Evolutionary conservation across 1,140 invertebrate species (phyloP), one percentile per base, ranked within the genome.

Genomic region (Latrodectus geometricus): DNA sequence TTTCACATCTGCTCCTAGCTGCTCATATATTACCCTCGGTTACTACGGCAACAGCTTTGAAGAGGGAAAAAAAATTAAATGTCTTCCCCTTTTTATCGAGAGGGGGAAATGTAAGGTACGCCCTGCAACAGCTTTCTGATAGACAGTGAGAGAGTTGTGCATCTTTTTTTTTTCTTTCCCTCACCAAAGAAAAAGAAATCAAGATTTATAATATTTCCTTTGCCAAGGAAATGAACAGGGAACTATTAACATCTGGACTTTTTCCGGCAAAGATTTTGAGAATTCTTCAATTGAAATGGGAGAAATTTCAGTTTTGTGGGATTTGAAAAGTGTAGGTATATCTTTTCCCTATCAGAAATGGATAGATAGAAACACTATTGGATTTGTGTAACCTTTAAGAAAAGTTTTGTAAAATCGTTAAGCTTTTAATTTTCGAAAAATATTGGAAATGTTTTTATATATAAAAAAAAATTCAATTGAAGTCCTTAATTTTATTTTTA

Each of bases 201-300:
- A 35, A 35, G 35, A 35, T 61, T 61, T 11, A 3, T 61, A 61
- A 14, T 61, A 61, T 17, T 61, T 61, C 17, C 11, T 61, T 14
- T 0, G 54, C 54, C 0, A 14, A n/a, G n/a, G 52, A 61, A 56
- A 76, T 76, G 74, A 76, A 74, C 72, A 74, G 72, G 72, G 52
- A 74, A 61, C 54, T 61, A 61, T 50, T 76, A 76, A 76, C 74
- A 76, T 76, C 74, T 76, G 74, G 74, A 23, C 74, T 56, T 15
- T 50, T 21, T 76, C 52, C 74, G 23, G 54, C 4, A 23, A 61
- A 61, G 17, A 14, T 61, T 17, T 17, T 17, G 54, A 61, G 54
- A 61, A 35, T 8, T 72, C 49, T 72, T 49, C 70, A 48, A 48
- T 48, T 72, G n/a, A 61, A 61, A 61, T 48, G 17, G 20, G 49